Evolutionary conservation across 2,797 vertebrate species (phyloP), one percentile per base, ranked within the genome.

Genomic region (Sebastes kiyomatsui): DNA sequence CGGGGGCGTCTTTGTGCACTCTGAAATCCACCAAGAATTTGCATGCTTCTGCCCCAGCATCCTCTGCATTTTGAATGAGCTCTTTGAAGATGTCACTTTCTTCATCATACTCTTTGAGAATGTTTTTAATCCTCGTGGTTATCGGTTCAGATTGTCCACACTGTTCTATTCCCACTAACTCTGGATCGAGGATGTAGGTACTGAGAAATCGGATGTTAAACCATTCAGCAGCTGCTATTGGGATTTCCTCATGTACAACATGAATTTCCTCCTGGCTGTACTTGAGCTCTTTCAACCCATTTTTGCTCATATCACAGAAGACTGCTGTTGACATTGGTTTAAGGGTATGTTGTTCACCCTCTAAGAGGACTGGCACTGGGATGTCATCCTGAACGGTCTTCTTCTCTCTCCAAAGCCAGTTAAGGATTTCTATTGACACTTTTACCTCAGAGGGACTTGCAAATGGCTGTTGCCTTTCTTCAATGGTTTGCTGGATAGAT

Each of bases 51-150:
- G 97, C 97, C 0, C 96, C 91, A 16, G 97, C 96, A 91, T 97
- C 97, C 67, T 97, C 97, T 35, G 97, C 96, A 54, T 98, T 97
- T 91, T 98, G 97, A 83, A 97, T 90, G 18, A 97, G 94, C 90
- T 98, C 97, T 90, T 96, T 96, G 83, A 97, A 97, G 78, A 97
- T 89, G 81, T 97, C 96, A 0, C 87, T 87, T 65, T 96, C 95
- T 75, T 97, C 95, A 2, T 96, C 91, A 2, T 98, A 97, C 78
- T 97, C 97, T 38, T 88, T 95, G 2, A 97, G 96, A 86, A 97
- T 96, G 84, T 97, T 97, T 85, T 90, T 96, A 67, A 97, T 97
- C 79, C 95, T 94, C 3, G 87, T 93, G 60, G 97, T 96, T 87
- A 98, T 94, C 6, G 97, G 96, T 87, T 98, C 97, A 0, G 90